Conservation (phyloP, 2,888 invertebrate species). For the Sepiola atlantica region DNA sequence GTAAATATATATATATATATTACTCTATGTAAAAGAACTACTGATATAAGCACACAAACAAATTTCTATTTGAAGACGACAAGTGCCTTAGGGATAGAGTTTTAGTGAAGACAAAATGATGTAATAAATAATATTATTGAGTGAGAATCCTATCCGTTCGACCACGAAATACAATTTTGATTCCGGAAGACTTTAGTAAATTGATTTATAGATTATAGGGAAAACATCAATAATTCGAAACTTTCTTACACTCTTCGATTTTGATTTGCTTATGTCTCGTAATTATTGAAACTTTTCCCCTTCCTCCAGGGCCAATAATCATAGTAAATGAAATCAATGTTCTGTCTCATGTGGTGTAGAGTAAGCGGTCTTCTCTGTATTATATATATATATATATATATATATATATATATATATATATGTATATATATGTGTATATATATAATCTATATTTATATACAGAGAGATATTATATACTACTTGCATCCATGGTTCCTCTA, state of each 20-base stretch:
- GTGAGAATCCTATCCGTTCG: not conserved
- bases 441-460: too few relatives aligned
- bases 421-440: too few relatives aligned
- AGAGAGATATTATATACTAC: too few relatives aligned
- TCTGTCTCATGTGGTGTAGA: not conserved
- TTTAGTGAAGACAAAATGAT: not conserved
- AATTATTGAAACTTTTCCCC: not conserved
- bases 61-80: too few relatives aligned
- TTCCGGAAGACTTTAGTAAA: not conserved
- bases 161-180: not conserved
- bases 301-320: not conserved
- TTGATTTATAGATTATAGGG: conserved; percentile 6
- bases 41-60: too few relatives aligned
- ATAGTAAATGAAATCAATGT: not conserved
- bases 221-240: not conserved
- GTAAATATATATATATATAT: too few relatives aligned
- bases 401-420: too few relatives aligned
- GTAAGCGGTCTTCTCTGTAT: too few relatives aligned
- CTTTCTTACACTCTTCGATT: not conserved
- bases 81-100: too few relatives aligned
- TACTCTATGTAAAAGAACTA: too few relatives aligned
- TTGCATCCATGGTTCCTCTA: too few relatives aligned
- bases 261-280: not conserved
- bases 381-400: too few relatives aligned
- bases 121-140: not conserved